phyloP scores from a whole-genome alignment of 2,888 invertebrate species.

The Unio pictorum region DNA sequence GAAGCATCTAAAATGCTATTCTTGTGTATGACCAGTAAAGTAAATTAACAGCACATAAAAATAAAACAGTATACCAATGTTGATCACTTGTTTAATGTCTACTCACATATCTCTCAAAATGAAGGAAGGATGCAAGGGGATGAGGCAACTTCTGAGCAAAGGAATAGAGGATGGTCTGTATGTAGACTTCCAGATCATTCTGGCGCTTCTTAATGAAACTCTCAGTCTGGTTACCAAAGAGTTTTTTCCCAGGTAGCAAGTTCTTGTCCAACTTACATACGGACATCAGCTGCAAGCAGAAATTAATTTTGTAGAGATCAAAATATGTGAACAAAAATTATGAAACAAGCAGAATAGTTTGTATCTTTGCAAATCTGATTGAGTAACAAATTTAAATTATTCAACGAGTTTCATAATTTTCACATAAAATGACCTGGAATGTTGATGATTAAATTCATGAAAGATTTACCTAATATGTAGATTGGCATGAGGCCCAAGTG shows the following conservation, averaged over 20 bases:
- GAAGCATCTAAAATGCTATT: too few relatives aligned
- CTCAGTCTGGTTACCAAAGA: slow-evolving; percentile 90
- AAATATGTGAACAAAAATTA: too few relatives aligned
- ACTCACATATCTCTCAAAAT: slow-evolving; percentile 85
- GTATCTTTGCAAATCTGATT: too few relatives aligned
- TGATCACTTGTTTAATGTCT: background rate
- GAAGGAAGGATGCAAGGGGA: slow-evolving; percentile 86
- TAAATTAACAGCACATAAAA: background rate
- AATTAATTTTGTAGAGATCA: background rate
- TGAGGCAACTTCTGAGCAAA: slow-evolving; percentile 80
- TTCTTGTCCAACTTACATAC: slow-evolving; percentile 88
- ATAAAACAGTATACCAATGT: background rate
- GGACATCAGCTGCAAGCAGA: slow-evolving; percentile 76
- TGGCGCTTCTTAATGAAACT: slow-evolving; percentile 89
- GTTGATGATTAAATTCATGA: too few relatives aligned
- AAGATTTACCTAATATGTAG: too few relatives aligned
- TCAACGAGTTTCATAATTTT: too few relatives aligned
- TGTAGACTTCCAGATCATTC: slow-evolving; percentile 84
- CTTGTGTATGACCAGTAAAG: too few relatives aligned
- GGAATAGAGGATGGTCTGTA: slow-evolving; percentile 82
- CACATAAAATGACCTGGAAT: too few relatives aligned
- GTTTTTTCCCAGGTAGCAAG: slow-evolving; percentile 92
- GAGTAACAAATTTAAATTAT: too few relatives aligned
- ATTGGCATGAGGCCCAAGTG: too few relatives aligned
- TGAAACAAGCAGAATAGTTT: too few relatives aligned